These are phyloP conservation scores for Anoura caudifer DNA, from an alignment of 2,113 vertebrate genomes.

Conservation along the genomic window DNA sequence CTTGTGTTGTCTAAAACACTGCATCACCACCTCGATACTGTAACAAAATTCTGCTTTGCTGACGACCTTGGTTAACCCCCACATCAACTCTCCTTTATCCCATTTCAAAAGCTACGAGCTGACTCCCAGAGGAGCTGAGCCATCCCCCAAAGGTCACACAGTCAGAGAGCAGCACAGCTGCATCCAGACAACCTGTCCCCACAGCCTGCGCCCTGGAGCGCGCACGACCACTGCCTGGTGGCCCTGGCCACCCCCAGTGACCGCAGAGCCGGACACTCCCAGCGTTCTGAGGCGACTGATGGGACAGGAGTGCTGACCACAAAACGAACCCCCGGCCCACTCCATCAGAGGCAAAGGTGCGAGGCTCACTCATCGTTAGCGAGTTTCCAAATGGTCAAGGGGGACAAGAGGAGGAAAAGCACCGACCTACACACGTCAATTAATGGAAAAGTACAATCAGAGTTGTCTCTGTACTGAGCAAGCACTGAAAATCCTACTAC, in stretches of 20 bases:
- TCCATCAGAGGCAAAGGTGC: not conserved
- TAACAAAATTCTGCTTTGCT: not conserved
- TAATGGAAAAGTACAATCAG: not conserved
- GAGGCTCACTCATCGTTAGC: not conserved
- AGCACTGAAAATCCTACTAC: not conserved
- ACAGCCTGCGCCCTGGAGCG: not conserved
- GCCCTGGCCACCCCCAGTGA: no score
- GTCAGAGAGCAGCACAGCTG: not conserved
- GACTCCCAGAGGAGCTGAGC: not conserved
- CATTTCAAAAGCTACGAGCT: not conserved
- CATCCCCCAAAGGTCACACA: not conserved
- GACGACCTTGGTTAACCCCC: not conserved
- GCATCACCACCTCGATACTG: not conserved
- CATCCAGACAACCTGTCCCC: not conserved
- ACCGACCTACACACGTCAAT: not conserved
- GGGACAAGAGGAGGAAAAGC: not conserved
- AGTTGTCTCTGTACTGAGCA: not conserved
- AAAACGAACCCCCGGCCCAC: not conserved
- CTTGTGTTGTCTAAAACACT: not conserved
- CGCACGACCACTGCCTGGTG: accelerated
- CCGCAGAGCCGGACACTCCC: no score
- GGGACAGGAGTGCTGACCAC: not conserved
- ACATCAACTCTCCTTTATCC: not conserved
- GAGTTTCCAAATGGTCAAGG: not conserved
- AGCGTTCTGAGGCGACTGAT: not conserved